phyloP scores from a whole-genome alignment of 2,888 invertebrate genomes.

The Leucoma salicis region DNA sequence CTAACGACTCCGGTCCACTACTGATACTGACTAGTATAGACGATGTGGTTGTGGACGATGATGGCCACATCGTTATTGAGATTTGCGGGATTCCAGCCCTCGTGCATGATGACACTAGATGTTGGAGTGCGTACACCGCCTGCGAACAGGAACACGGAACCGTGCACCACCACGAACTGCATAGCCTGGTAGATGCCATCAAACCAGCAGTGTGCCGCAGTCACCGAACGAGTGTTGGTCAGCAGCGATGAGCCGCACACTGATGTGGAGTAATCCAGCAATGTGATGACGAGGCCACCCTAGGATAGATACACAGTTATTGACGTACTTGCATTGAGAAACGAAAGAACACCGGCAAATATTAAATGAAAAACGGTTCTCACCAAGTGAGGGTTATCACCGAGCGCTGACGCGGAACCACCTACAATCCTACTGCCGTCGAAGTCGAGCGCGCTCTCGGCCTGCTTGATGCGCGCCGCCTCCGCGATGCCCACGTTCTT shows the following conservation, averaged over 20 bases:
- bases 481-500: conserved; percentile 23
- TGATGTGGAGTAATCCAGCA: background rate
- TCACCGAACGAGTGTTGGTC: background rate
- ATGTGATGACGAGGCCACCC: background rate
- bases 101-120: background rate
- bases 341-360: no score
- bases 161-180: background rate
- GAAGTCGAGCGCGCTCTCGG: conserved; percentile 26
- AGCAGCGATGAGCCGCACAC: no score
- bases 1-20: background rate
- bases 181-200: conserved; percentile 1
- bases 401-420: conserved; percentile 18
- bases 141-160: background rate
- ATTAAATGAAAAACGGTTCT: background rate
- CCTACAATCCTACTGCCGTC: conserved; percentile 27
- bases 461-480: conserved; percentile 28
- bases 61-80: conserved; percentile 1
- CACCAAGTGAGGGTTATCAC: conserved; percentile 12
- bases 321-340: no score
- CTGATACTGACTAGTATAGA: background rate
- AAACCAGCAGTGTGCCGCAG: conserved; percentile 46
- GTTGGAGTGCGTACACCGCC: background rate
- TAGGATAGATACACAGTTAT: no score
- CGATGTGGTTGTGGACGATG: conserved; percentile 9
- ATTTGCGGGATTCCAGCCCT: background rate